phyloP scores from a whole-genome alignment of 1,140 invertebrate genomes.

The Tribolium madens region DNA sequence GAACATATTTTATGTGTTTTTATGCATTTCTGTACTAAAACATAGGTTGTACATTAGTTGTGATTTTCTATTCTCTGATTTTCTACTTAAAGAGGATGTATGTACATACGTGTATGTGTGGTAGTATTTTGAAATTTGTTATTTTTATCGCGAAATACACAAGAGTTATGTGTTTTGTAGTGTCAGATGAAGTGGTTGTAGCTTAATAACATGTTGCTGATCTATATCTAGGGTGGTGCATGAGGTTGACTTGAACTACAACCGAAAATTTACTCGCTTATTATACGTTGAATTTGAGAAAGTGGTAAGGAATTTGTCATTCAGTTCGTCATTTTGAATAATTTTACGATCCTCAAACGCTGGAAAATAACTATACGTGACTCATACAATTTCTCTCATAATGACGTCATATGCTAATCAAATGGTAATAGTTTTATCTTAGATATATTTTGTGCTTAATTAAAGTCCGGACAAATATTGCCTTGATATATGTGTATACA shows the following conservation, averaged over 20 bases:
- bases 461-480: no score
- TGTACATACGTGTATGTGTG: no score
- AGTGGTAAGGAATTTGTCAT: slow-evolving; percentile 6
- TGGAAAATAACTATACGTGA: slow-evolving; percentile 27
- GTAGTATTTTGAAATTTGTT: no score
- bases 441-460: slow-evolving; percentile 5
- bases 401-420: slow-evolving; percentile 19
- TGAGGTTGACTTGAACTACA: neutral
- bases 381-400: slow-evolving; percentile 12
- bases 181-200: neutral
- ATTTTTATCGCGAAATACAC: no score
- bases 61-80: neutral
- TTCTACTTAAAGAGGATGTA: no score
- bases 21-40: neutral
- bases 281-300: neutral
- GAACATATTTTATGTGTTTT: no score
- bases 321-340: slow-evolving; percentile 14
- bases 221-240: neutral
- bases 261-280: slow-evolving; percentile 1
- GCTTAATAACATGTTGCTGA: neutral
- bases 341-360: neutral
- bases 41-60: neutral
- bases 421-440: neutral
- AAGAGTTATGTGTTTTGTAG: no score
- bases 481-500: no score